Percentiles rank a stretch among this genome's conserved stretches.
These are phyloP conservation scores for Diadegma fenestrale DNA, from an alignment of 2,888 invertebrate genomes.

Conservation along the genomic window DNA sequence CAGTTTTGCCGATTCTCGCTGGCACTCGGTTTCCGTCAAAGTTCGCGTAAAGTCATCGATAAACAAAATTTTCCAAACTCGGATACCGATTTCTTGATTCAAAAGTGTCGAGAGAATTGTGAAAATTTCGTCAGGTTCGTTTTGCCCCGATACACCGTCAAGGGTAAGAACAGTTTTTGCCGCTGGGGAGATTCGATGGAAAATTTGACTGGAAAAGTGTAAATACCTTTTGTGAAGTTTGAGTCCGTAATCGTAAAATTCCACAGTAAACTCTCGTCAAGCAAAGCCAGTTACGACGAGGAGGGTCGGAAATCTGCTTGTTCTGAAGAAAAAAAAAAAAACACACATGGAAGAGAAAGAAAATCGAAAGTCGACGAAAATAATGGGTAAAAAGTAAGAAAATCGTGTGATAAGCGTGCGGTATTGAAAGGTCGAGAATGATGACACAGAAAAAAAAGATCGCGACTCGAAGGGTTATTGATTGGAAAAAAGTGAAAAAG, in stretches of 20 bases:
- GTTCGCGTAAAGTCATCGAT: background rate
- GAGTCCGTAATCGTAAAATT: background rate
- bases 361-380: background rate
- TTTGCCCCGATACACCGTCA: too few relatives aligned
- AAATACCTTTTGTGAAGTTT: constrained; percentile 4
- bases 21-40: background rate
- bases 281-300: background rate
- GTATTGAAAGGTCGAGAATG: background rate
- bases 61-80: background rate
- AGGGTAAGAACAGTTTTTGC: background rate
- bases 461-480: constrained; percentile 17
- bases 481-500: constrained; percentile 29
- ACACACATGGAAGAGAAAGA: background rate
- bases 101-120: too few relatives aligned
- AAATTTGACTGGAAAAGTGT: background rate
- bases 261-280: background rate
- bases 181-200: background rate
- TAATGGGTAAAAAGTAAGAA: background rate
- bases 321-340: background rate
- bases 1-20: background rate
- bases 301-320: constrained; percentile 18
- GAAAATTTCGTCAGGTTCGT: too few relatives aligned
- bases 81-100: background rate
- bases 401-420: background rate
- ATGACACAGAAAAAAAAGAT: constrained; percentile 23